Conservation (phyloP, 2,797 vertebrate species). For the Coregonus sp. region DNA sequence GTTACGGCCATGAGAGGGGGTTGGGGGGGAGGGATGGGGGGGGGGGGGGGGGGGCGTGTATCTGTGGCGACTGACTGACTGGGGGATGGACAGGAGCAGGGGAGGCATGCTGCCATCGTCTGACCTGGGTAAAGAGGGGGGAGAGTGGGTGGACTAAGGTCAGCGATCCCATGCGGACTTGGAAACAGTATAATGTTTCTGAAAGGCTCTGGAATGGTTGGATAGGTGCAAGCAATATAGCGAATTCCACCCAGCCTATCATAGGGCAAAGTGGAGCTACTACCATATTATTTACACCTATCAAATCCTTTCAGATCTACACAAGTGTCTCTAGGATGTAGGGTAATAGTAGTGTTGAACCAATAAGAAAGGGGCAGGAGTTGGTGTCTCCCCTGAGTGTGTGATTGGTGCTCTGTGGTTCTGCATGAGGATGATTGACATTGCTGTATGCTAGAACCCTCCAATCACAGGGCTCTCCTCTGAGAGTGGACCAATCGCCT, state of each 20-base stretch:
- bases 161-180: conserved; percentile 77
- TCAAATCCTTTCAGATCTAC: neutral
- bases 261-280: neutral
- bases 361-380: conserved; percentile 38
- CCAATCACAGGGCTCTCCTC: conserved; percentile 60
- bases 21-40: conserved; percentile 55
- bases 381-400: conserved; percentile 47
- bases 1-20: conserved; percentile 37
- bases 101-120: conserved; percentile 87
- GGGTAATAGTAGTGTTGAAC: neutral
- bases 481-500: conserved; percentile 68
- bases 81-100: conserved; percentile 82
- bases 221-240: conserved; percentile 8
- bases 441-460: conserved; percentile 67
- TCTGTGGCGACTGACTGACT: conserved; percentile 70
- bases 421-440: conserved; percentile 63
- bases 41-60: conserved; percentile 71
- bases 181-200: conserved; percentile 34
- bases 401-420: conserved; percentile 60
- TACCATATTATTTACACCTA: neutral
- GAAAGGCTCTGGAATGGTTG: conserved; percentile 19
- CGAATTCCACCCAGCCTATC: conserved; percentile 12
- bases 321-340: neutral
- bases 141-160: conserved; percentile 60
- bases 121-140: conserved; percentile 67